Evolutionary conservation across 1,140 invertebrate species (phyloP).

Genomic region (Caenorhabditis briggsae): DNA sequence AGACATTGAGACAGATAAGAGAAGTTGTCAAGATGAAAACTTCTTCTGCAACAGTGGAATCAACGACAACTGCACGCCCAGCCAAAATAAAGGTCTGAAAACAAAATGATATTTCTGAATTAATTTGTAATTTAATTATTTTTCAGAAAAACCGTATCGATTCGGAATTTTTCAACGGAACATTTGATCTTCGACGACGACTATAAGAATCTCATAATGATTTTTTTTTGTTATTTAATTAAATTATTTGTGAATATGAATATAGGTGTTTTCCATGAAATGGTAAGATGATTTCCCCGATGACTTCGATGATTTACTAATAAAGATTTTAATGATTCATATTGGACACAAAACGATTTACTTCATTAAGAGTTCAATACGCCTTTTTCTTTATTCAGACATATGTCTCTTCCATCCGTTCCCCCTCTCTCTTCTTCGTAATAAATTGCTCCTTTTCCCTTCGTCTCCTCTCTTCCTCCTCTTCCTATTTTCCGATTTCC

Average conservation of each 20-base stretch:
- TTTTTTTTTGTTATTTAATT: conserved; percentile 30
- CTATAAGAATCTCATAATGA: conserved; percentile 21
- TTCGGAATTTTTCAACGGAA: conserved; percentile 10
- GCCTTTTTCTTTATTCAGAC: too few species aligned
- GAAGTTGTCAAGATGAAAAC: conserved; percentile 30
- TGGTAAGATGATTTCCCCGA: conserved; percentile 8
- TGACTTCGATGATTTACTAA: neutral
- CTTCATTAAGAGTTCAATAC: too few species aligned
- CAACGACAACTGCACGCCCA: neutral
- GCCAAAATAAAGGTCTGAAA: neutral
- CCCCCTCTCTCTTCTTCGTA: neutral
- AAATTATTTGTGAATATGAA: conserved; percentile 54
- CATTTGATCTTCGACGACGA: conserved; percentile 13
- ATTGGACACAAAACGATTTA: neutral
- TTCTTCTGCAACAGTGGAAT: neutral
- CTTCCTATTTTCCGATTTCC: neutral
- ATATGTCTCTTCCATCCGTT: neutral
- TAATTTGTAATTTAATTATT: neutral
- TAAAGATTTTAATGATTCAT: neutral
- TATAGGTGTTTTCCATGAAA: neutral
- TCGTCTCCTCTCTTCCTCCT: neutral
- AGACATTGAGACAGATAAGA: conserved; percentile 36
- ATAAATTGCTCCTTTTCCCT: neutral
- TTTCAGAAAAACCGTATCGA: conserved; percentile 32
- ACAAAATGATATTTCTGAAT: too few species aligned